Percentiles rank a stretch among this genome's conserved stretches.
Conservation (phyloP, 2,113 vertebrate species). For the Mobula hypostoma region DNA sequence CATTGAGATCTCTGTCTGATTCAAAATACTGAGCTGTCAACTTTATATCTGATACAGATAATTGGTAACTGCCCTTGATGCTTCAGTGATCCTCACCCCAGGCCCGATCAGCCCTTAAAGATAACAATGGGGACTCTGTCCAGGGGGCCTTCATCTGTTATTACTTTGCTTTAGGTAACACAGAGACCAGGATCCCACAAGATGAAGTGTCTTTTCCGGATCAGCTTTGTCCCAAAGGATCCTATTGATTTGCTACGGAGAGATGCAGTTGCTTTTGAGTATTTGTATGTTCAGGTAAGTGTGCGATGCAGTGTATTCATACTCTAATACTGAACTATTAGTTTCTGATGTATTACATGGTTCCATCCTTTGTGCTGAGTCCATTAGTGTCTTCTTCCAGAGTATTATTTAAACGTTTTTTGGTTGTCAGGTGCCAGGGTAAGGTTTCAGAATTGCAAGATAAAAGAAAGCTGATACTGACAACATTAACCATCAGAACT, state of each 20-base stretch:
- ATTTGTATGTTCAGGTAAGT: slow-evolving; percentile 92
- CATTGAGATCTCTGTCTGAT: too few relatives aligned
- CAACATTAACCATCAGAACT: too few relatives aligned
- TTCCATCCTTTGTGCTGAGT: neutral
- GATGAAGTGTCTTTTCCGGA: slow-evolving; percentile 96
- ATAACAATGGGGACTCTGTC: neutral
- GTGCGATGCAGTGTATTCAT: neutral
- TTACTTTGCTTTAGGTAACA: slow-evolving; percentile 71
- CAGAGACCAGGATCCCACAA: slow-evolving; percentile 91
- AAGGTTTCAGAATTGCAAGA: neutral
- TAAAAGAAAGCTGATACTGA: neutral
- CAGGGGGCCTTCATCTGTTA: slow-evolving; percentile 29
- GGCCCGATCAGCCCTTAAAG: neutral
- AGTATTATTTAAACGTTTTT: neutral
- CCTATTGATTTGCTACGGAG: slow-evolving; percentile 87
- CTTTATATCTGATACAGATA: neutral
- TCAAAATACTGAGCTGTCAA: neutral
- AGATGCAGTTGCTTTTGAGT: slow-evolving; percentile 93
- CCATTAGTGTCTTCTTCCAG: neutral
- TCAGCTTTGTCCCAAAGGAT: slow-evolving; percentile 96
- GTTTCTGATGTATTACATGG: neutral
- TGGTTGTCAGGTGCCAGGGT: neutral
- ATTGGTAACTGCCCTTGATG: neutral
- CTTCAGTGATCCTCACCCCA: neutral
- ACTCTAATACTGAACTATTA: neutral